Base-by-base conservation (phyloP, 2,113 vertebrate genomes). In the Istiophorus platypterus region DNA sequence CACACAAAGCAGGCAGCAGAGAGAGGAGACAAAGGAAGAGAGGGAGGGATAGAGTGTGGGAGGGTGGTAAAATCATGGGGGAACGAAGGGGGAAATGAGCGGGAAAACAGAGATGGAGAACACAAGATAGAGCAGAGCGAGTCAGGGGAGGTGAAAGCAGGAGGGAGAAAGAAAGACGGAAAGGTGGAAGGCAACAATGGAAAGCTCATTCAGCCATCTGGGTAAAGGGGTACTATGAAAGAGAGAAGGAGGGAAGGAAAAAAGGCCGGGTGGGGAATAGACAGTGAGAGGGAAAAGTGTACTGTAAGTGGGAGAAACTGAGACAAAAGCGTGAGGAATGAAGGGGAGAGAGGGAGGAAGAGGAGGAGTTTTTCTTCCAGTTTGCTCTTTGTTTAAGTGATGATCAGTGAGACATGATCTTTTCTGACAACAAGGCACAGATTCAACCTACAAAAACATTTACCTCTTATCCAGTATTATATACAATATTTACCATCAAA, bases 1-100 rank as follows among this genome's bases (percentile, higher is more conserved):
- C 85, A 74, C 80, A 78, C 59, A 77, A 26, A 72, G 67, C 71
- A 68, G 65, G 78, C 75, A 85, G 83, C 15, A 6, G 65, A 54
- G 75, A 90, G 82, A 81, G 82, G 72, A 90, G 91, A 93, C 90
- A 92, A 90, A 91, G 91, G 81, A 91, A 86, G 89, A 81, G 88
- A 90, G 86, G 80, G 83, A 89, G 88, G 72, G 85, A 65, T 34
- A 51, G 51, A 54, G 75, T 63, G 86, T 56, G 82, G 29, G 80
- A 78, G 74, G 42, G 84, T 41, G 59, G 34, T 66, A 67, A 87
- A 81, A 81, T 76, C 56, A 42, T 73, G 74, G 76, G 76, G 73
- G 81, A 76, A 69, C 15, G 27, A 65, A 85, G 76, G 86, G 87
- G 82, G 76, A 87, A 91, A 88, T 86, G 86, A 86, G 88, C 82